These are phyloP conservation scores for Rhynchomys soricoides DNA, from an alignment of 2,113 vertebrate species.

Conservation along the genomic window DNA sequence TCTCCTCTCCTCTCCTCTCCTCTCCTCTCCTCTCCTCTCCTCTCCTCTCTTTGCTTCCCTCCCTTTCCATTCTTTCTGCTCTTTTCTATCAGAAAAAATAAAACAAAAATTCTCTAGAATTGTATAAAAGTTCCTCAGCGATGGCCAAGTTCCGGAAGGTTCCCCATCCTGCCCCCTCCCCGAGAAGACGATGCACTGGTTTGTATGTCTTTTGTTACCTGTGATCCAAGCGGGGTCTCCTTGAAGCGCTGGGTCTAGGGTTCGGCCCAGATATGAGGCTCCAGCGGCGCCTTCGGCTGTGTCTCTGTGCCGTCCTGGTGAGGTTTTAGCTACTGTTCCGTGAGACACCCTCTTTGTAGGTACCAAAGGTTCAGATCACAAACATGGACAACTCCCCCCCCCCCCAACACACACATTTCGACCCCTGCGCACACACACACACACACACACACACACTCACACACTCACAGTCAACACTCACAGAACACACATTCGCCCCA, in stretches of 20 bases:
- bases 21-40: background rate
- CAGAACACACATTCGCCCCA: constrained; percentile 55
- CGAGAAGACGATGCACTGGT: constrained; percentile 73
- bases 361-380: constrained; percentile 86
- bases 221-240: constrained; percentile 86
- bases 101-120: constrained; percentile 68
- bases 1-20: background rate
- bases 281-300: constrained; percentile 85
- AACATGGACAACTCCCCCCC: constrained; percentile 77
- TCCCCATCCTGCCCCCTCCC: constrained; percentile 33
- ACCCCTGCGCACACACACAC: too few relatives aligned
- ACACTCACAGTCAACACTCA: constrained; percentile 1
- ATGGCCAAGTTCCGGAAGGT: constrained; percentile 60
- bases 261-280: constrained; percentile 87
- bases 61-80: background rate
- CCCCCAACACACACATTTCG: constrained; percentile 60
- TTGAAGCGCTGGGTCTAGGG: constrained; percentile 86
- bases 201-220: constrained; percentile 90
- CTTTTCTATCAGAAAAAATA: constrained; percentile 41
- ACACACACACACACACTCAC: constrained; percentile 63
- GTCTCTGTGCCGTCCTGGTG: constrained; percentile 87
- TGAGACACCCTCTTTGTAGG: constrained; percentile 87
- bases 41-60: background rate
- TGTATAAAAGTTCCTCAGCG: constrained; percentile 72
- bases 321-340: constrained; percentile 87